Conservation (phyloP, 2,888 invertebrate species). For the Belgica antarctica region DNA sequence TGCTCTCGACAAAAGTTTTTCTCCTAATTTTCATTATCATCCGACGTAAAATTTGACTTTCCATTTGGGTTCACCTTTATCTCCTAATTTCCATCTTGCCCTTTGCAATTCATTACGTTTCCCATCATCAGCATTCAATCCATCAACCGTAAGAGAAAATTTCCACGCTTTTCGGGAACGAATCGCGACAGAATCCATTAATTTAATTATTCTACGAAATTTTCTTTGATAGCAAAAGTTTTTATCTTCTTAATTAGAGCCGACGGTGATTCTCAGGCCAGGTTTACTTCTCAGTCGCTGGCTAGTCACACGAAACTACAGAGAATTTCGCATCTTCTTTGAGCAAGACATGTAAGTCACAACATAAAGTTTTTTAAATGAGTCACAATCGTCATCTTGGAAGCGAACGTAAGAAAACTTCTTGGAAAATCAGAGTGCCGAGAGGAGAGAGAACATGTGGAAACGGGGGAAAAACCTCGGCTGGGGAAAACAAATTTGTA, state of each 20-base stretch:
- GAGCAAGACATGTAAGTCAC: conserved; percentile 2
- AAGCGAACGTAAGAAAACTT: no score
- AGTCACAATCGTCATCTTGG: not conserved
- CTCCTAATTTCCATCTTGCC: not conserved
- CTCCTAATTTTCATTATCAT: conserved; percentile 9
- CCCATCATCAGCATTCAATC: not conserved
- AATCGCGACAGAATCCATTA: not conserved
- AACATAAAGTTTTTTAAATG: not conserved
- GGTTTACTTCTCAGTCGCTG: conserved; percentile 10
- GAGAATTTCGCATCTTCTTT: no score
- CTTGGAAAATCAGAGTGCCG: no score
- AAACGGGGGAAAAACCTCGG: no score
- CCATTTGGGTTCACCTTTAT: not conserved
- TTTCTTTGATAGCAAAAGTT: not conserved
- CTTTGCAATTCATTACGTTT: not conserved
- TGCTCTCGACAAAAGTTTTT: not conserved
- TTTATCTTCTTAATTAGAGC: conserved; percentile 3
- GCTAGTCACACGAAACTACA: not conserved
- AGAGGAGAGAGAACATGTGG: no score
- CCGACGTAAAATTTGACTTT: not conserved
- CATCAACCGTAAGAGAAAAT: not conserved
- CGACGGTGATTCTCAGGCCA: not conserved
- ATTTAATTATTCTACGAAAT: not conserved
- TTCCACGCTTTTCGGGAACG: not conserved
- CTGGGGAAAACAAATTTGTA: no score